Evolutionary conservation across 2,797 vertebrate genomes (phyloP), one percentile per base, ranked within the genome.

Genomic region (Silurus aristotelis): DNA sequence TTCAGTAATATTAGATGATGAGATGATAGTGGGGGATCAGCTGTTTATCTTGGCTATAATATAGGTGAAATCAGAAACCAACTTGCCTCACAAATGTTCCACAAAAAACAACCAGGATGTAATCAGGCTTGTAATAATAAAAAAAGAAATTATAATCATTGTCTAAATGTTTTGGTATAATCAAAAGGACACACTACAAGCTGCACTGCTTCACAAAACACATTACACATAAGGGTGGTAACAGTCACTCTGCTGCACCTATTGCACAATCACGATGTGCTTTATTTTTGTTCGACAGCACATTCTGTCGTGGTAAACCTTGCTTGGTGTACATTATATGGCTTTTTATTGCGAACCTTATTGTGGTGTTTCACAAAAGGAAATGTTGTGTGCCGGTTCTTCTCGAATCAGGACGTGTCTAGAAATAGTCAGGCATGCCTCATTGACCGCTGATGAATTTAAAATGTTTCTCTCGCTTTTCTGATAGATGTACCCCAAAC

Each of bases 401-500:
- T 85, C 82, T 87, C 67, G 80, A 89, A 92, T 87, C 89, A 92
- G 91, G 92, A 92, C 90, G 85, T 66, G 89, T 92, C 90, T 87
- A 48, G 63, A 90, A 84, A 89, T 87, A 87, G 87, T 88, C 85
- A 89, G 89, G 85, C 52, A 9, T 72, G 83, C 87, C 92, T 93
- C 90, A 89, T 88, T 87, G 82, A 75, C 83, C 88, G 76, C 70
- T 60, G 83, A 78, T 91, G 85, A 89, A 89, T 84, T 85, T 87
- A 68, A 75, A 81, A 85, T 91, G 17, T 76, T 13, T 85, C 55
- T 81, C 43, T 82, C 61, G 77, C 55, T 17, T 85, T 58, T 27
- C 15, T 52, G 52, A 17, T 17, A 99, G 98, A 97, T 98, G 92
- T 99, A 99, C 89, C 96, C 98, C 58, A 97, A 98, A 86, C 95